phyloP scores from a whole-genome alignment of 1,140 invertebrate species.

The Cotesia vestalis region DNA sequence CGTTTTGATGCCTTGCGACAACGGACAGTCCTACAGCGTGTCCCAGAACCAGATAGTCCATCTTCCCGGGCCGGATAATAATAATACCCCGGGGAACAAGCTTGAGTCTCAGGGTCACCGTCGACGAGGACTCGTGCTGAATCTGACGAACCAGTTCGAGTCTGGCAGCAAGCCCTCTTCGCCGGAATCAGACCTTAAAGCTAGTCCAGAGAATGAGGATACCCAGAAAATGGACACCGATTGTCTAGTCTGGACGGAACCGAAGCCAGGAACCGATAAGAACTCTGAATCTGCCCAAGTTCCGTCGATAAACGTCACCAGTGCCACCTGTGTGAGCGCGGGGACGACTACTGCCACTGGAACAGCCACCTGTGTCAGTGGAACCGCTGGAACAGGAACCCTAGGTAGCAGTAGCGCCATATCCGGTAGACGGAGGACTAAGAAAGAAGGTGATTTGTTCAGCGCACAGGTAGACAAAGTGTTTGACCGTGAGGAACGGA shows the following conservation, averaged over 20 bases:
- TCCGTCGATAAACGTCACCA: too few species aligned
- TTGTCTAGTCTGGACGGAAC: constrained; percentile 66
- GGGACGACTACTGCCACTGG: constrained; percentile 14
- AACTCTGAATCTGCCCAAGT: too few species aligned
- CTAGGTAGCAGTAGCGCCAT: constrained; percentile 10
- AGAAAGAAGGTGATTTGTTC: constrained; percentile 71
- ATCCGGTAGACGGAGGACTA: constrained; percentile 25
- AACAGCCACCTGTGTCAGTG: too few species aligned
- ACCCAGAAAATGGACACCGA: constrained; percentile 47
- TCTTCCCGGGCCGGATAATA: constrained; percentile 64
- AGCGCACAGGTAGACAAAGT: constrained; percentile 77
- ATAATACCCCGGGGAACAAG: constrained; percentile 66
- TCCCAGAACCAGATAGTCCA: constrained; percentile 89
- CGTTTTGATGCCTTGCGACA: constrained; percentile 82
- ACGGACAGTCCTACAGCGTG: constrained; percentile 86
- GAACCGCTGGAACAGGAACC: not conserved
- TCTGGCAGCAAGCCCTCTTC: constrained; percentile 64
- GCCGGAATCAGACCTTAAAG: constrained; percentile 56
- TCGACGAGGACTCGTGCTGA: constrained; percentile 71
- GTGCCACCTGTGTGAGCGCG: too few species aligned
- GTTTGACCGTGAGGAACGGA: constrained; percentile 77
- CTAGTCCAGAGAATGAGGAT: constrained; percentile 10
- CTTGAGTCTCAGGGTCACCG: constrained; percentile 69
- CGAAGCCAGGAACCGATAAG: constrained; percentile 36
- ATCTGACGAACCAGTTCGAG: constrained; percentile 71